Conservation (phyloP, 1,140 invertebrate genomes). For the Brachionus koreanus region DNA sequence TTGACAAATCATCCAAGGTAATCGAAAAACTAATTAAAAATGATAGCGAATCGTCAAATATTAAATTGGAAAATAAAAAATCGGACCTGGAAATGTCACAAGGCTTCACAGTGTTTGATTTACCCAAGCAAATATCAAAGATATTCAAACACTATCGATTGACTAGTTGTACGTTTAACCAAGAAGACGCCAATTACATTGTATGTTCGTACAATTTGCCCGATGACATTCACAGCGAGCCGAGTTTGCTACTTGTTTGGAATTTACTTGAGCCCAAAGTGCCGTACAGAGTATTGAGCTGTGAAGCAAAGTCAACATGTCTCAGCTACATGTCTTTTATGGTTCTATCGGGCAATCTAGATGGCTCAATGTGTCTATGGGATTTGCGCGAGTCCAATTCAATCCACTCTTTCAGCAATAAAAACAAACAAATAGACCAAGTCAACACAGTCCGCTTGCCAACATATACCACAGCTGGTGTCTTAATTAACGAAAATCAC, state of each 20-base stretch:
- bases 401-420: not conserved
- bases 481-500: constrained; percentile 27
- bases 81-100: constrained; percentile 21
- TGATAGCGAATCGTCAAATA: not conserved
- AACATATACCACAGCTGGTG: constrained; percentile 33
- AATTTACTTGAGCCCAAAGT: not conserved
- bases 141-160: not conserved
- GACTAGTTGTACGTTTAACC: not conserved
- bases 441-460: not conserved
- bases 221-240: not conserved
- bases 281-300: not conserved
- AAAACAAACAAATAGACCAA: not conserved
- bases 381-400: constrained; percentile 20
- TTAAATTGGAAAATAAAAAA: not conserved
- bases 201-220: constrained; percentile 13
- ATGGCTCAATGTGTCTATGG: constrained; percentile 37
- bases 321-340: constrained; percentile 12
- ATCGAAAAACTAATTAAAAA: constrained; percentile 28
- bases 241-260: not conserved
- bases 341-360: constrained; percentile 13
- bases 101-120: not conserved
- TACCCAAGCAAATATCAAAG: not conserved
- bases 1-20: constrained; percentile 31
- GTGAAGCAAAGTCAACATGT: constrained; percentile 16
- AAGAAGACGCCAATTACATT: constrained; percentile 12